Conservation (phyloP, 2,888 invertebrate species). For the Brachyptera putata region DNA sequence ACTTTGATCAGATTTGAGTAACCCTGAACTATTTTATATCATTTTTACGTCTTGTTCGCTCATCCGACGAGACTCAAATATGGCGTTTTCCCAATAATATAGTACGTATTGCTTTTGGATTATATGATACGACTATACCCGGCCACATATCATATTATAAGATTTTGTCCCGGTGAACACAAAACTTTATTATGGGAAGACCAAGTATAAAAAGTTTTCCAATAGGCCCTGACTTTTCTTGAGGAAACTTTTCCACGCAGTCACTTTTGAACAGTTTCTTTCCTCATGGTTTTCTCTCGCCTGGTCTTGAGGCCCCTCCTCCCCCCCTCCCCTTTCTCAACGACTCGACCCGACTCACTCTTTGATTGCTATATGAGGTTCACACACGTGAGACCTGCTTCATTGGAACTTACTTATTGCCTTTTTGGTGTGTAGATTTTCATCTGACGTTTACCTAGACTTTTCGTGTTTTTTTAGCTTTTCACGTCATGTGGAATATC, state of each 20-base stretch:
- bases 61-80: too few relatives aligned
- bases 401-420: too few relatives aligned
- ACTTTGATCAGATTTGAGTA: too few relatives aligned
- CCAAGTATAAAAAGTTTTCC: slow-evolving; percentile 26
- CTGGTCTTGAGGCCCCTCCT: background rate
- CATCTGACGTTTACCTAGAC: background rate
- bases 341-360: background rate
- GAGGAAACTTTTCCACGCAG: background rate
- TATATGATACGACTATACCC: too few relatives aligned
- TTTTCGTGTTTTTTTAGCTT: background rate
- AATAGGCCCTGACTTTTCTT: slow-evolving; percentile 18
- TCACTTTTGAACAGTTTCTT: background rate
- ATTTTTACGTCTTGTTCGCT: too few relatives aligned
- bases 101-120: too few relatives aligned
- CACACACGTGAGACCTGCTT: background rate
- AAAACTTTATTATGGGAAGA: slow-evolving; percentile 26
- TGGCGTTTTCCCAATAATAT: too few relatives aligned
- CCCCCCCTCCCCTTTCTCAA: too few relatives aligned
- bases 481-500: background rate
- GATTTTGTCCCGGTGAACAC: slow-evolving; percentile 17
- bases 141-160: too few relatives aligned
- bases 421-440: too few relatives aligned
- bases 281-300: background rate
- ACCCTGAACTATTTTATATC: too few relatives aligned
- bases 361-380: background rate